Percentiles rank a stretch among this genome's conserved stretches.
phyloP scores from a whole-genome alignment of 1,140 invertebrate genomes.

The Paraescarpia echinospica region DNA sequence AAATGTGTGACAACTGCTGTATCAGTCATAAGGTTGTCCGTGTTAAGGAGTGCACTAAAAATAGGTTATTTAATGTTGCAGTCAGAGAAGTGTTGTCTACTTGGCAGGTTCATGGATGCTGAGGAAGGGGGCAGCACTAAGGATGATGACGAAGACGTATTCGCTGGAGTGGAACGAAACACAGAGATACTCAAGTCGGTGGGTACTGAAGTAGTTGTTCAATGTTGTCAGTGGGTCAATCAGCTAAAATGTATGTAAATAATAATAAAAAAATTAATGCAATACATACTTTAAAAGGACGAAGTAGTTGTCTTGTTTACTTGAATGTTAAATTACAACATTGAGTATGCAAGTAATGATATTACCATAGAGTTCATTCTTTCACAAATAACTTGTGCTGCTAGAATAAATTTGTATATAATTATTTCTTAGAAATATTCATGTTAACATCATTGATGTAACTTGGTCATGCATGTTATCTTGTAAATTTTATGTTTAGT shows the following conservation, averaged over 20 bases:
- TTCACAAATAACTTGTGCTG: neutral
- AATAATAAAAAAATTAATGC: too few species aligned
- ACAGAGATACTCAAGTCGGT: slow-evolving; percentile 46
- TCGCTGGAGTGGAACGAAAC: slow-evolving; percentile 40
- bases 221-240: too few species aligned
- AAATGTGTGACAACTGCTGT: neutral
- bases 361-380: neutral
- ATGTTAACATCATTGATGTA: neutral
- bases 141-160: slow-evolving; percentile 37
- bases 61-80: too few species aligned
- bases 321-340: too few species aligned
- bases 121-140: slow-evolving; percentile 2
- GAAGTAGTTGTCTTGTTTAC: too few species aligned
- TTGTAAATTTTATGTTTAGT: slow-evolving; percentile 1
- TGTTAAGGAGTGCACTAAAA: neutral
- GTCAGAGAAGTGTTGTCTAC: neutral
- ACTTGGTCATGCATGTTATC: neutral
- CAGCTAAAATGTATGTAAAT: too few species aligned
- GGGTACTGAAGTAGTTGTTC: slow-evolving; percentile 23
- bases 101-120: neutral
- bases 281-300: too few species aligned
- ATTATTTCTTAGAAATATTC: neutral
- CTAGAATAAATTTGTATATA: neutral
- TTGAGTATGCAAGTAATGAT: neutral
- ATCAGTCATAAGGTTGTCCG: neutral